Conservation (phyloP, 2,797 vertebrate species). For the Morelia viridis region DNA sequence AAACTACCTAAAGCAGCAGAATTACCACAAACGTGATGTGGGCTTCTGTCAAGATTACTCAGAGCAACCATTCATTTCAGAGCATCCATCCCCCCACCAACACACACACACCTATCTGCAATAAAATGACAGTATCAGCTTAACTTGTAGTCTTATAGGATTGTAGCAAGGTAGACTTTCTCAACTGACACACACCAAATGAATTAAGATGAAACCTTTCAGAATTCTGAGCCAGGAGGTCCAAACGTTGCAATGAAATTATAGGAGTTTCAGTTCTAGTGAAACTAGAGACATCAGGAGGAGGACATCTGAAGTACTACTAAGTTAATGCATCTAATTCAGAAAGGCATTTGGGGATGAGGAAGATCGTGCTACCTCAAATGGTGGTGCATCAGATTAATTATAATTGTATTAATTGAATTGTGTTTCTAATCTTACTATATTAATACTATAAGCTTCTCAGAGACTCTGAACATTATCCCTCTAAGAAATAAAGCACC, state of each 20-base stretch:
- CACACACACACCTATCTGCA: neutral
- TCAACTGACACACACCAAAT: neutral
- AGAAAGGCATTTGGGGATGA: too few species aligned
- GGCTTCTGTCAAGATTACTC: too few species aligned
- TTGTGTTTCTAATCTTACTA: too few species aligned
- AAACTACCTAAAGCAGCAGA: neutral
- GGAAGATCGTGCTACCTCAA: too few species aligned
- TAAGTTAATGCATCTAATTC: too few species aligned
- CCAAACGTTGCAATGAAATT: neutral
- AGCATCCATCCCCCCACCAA: rapidly evolving
- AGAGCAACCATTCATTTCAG: neutral
- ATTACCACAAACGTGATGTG: neutral
- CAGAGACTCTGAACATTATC: neutral
- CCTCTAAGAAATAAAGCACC: neutral
- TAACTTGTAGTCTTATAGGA: neutral
- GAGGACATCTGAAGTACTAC: too few species aligned
- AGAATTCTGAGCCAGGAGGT: neutral
- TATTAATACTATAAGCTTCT: too few species aligned
- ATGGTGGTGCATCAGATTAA: too few species aligned
- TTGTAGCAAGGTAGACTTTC: neutral
- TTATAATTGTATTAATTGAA: too few species aligned
- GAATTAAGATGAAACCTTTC: neutral
- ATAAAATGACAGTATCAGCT: neutral
- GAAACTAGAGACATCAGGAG: too few species aligned
- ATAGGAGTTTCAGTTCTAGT: too few species aligned